Evolutionary conservation across 2,797 vertebrate species (phyloP).

Genomic region (Sciurus carolinensis): DNA sequence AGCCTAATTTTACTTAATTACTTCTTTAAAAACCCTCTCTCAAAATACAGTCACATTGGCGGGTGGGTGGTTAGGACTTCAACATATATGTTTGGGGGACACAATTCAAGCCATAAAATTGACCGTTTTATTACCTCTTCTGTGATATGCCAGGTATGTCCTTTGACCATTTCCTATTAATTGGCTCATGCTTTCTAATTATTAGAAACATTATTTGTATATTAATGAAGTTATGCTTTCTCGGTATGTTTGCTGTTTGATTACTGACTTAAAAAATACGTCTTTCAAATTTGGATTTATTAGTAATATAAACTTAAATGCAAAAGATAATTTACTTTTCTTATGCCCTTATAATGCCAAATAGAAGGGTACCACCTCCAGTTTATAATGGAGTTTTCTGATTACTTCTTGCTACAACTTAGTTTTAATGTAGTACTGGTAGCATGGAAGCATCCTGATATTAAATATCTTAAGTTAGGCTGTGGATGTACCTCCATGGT

Average conservation of each 20-base stretch:
- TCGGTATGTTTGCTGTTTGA: not conserved
- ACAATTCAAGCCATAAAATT: not conserved
- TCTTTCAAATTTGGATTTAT: not conserved
- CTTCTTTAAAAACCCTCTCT: not conserved
- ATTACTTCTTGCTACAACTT: not conserved
- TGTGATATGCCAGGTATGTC: not conserved
- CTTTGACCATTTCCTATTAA: constrained; percentile 18
- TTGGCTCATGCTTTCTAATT: not conserved
- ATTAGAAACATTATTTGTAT: not conserved
- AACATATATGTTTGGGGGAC: not conserved
- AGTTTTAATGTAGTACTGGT: not conserved
- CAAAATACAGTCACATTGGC: not conserved
- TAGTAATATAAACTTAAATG: not conserved
- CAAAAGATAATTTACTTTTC: not conserved
- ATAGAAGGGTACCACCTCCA: not conserved
- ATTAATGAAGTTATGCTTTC: not conserved
- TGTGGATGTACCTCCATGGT: not conserved
- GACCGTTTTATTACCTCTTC: not conserved
- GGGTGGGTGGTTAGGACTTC: not conserved
- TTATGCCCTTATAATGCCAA: constrained; percentile 8
- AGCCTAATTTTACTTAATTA: not conserved
- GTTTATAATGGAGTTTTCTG: not conserved
- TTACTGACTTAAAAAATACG: not conserved
- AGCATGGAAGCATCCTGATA: not conserved
- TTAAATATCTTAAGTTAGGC: not conserved